Evolutionary conservation across 2,888 invertebrate species (phyloP).

Genomic region (Agelastica alni): DNA sequence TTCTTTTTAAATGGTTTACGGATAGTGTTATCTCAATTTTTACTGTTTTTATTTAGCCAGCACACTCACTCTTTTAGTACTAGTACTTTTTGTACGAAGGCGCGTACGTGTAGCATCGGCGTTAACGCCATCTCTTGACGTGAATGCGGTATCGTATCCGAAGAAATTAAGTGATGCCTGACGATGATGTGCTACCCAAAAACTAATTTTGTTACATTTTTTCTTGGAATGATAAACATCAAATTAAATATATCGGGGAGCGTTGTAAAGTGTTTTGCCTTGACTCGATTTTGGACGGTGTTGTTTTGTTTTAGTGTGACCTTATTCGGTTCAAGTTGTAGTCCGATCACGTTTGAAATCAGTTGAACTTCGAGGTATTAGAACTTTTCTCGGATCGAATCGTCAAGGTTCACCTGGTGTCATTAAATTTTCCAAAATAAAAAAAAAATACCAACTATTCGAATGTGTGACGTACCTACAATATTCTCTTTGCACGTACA

Average conservation of each 20-base stretch:
- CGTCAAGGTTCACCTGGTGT: conserved; percentile 13
- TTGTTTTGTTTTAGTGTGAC: conserved; percentile 10
- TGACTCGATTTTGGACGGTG: conserved; percentile 15
- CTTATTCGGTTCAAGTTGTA: conserved; percentile 10
- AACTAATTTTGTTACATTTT: neutral
- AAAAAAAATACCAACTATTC: too few relatives aligned
- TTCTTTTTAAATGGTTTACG: too few relatives aligned
- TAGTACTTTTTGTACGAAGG: too few relatives aligned
- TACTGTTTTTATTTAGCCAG: too few relatives aligned
- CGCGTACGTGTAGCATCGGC: too few relatives aligned
- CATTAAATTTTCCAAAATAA: conserved; percentile 14
- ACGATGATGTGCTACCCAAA: neutral
- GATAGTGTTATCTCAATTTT: too few relatives aligned
- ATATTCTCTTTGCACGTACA: too few relatives aligned
- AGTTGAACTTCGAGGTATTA: conserved; percentile 16
- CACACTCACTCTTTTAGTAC: too few relatives aligned
- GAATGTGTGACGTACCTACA: too few relatives aligned
- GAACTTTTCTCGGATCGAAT: conserved; percentile 10
- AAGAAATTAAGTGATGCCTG: neutral
- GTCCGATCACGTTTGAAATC: conserved; percentile 13
- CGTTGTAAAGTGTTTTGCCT: neutral
- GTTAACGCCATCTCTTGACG: too few relatives aligned
- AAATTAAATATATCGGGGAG: conserved; percentile 12
- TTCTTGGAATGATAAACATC: conserved; percentile 13
- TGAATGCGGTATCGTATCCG: too few relatives aligned